Percentiles rank a stretch among this genome's conserved stretches.
Evolutionary conservation across 2,797 vertebrate genomes (phyloP).

Genomic region (Ceyx erithaca): DNA sequence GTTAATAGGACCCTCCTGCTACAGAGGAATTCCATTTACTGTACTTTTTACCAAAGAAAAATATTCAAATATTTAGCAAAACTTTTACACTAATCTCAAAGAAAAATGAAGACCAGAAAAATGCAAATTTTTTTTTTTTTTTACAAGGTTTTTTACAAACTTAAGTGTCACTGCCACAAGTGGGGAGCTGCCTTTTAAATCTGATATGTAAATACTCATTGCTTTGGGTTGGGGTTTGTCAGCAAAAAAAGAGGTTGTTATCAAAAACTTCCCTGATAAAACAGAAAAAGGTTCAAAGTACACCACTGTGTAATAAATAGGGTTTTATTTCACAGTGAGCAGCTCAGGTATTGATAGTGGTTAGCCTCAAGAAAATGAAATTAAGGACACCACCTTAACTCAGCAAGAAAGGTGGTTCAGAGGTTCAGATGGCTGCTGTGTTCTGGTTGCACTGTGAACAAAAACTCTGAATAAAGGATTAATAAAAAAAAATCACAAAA

Average conservation of each 20-base stretch:
- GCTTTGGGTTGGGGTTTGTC: background rate
- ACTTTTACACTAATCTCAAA: background rate
- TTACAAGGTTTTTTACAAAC: background rate
- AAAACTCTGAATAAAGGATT: background rate
- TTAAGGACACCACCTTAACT: background rate
- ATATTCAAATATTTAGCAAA: background rate
- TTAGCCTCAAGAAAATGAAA: background rate
- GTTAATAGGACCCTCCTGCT: background rate
- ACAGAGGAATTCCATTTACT: background rate
- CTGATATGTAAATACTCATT: background rate
- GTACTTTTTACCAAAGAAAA: background rate
- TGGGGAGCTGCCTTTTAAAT: background rate
- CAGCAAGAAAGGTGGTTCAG: background rate
- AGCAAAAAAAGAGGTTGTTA: background rate
- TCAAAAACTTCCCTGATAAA: background rate
- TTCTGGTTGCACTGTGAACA: background rate
- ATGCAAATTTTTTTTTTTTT: background rate
- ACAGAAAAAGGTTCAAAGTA: background rate
- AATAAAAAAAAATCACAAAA: background rate
- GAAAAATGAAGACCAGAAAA: background rate
- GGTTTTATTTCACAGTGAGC: background rate
- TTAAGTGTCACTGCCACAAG: background rate
- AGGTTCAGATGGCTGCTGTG: background rate
- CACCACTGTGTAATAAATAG: background rate
- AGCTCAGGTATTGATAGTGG: background rate